phyloP scores from a whole-genome alignment of 2,888 invertebrate genomes.

The Ichneumoninae sp. region DNA sequence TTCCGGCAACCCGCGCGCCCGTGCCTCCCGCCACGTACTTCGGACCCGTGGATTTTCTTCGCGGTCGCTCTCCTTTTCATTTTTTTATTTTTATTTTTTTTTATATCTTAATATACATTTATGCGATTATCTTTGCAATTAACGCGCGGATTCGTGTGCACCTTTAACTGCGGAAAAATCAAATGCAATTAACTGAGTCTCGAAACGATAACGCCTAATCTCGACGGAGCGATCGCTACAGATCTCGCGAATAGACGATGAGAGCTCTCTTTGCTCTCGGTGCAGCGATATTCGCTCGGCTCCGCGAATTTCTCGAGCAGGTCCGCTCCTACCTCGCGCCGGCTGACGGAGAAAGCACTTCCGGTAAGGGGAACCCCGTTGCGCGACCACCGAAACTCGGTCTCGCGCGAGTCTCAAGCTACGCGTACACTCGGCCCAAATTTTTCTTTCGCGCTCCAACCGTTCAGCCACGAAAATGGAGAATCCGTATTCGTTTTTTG shows the following conservation, averaged over 20 bases:
- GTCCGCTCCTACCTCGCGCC: background rate
- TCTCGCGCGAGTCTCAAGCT: conserved; percentile 15
- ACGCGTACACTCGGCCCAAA: conserved; percentile 27
- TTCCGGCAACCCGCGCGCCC: conserved; percentile 7
- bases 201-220: conserved; percentile 16
- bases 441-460: background rate
- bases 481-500: background rate
- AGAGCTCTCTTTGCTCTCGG: background rate
- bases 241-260: conserved; percentile 18
- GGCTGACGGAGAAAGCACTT: conserved; percentile 59
- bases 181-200: conserved; percentile 28
- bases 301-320: conserved; percentile 36
- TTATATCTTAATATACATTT: conserved; percentile 1
- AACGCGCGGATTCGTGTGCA: background rate
- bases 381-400: conserved; percentile 34
- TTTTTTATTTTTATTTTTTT: conserved; percentile 5
- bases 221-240: conserved; percentile 3
- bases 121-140: background rate
- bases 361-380: conserved; percentile 52
- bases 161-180: conserved; percentile 20
- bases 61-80: background rate
- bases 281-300: background rate
- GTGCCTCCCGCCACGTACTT: background rate
- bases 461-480: background rate
- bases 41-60: background rate